Evolutionary conservation across 2,888 invertebrate species (phyloP).

Genomic region (Linnaemya vulpina): DNA sequence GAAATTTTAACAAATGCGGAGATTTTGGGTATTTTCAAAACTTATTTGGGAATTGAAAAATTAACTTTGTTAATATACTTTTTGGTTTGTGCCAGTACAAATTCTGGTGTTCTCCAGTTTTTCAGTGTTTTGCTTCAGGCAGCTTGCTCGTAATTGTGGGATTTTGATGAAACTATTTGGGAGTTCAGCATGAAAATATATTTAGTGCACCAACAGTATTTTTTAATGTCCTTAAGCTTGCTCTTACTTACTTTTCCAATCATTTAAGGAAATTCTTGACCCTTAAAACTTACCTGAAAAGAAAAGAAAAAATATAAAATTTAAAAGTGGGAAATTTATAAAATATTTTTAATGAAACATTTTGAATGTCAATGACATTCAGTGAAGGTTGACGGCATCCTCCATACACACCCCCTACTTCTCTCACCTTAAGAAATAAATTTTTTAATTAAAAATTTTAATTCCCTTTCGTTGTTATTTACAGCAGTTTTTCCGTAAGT

Average conservation of each 20-base stretch:
- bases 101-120: too few species aligned
- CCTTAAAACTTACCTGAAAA: constrained; percentile 29
- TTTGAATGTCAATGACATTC: too few species aligned
- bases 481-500: constrained; percentile 8
- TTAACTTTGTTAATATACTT: too few species aligned
- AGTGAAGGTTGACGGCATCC: constrained; percentile 23
- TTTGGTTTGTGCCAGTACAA: too few species aligned
- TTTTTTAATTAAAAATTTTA: constrained; percentile 61
- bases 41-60: too few species aligned
- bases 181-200: background rate
- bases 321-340: too few species aligned
- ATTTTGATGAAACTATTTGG: background rate
- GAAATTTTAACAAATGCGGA: too few species aligned
- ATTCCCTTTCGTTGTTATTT: constrained; percentile 36
- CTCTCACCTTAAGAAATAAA: background rate
- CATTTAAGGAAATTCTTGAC: background rate
- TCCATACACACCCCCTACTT: background rate
- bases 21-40: too few species aligned
- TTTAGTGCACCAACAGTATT: too few species aligned
- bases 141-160: background rate
- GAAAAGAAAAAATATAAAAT: constrained; percentile 12
- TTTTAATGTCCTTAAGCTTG: too few species aligned
- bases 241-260: background rate
- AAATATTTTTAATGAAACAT: too few species aligned
- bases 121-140: background rate